Conservation (phyloP, 2,797 vertebrate species). For the Coilia nasus region DNA sequence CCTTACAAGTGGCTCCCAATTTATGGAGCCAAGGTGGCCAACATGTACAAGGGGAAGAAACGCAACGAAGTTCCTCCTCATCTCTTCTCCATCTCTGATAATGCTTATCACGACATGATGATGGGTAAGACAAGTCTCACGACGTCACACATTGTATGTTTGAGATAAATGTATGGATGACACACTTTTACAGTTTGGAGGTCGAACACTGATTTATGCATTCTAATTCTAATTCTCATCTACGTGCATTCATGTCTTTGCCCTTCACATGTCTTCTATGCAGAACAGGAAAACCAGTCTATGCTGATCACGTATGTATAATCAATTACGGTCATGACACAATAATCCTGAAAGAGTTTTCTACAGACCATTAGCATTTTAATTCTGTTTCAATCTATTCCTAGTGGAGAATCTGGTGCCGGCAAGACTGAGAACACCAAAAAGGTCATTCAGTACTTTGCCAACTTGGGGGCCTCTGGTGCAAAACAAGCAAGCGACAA, state of each 20-base stretch:
- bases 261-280: constrained; percentile 17
- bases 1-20: constrained; percentile 76
- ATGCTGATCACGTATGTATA: constrained; percentile 79
- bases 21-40: constrained; percentile 67
- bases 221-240: neutral
- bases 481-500: constrained; percentile 63
- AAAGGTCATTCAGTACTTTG: constrained; percentile 74
- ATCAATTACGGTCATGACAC: neutral
- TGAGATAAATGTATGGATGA: neutral
- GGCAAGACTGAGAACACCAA: constrained; percentile 75
- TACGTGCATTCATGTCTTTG: neutral
- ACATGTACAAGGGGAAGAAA: constrained; percentile 75
- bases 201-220: neutral
- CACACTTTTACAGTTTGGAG: neutral
- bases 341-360: neutral
- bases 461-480: constrained; percentile 63
- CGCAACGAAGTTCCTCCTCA: constrained; percentile 72
- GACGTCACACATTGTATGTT: neutral
- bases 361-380: neutral
- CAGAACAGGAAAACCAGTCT: constrained; percentile 78
- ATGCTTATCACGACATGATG: constrained; percentile 72
- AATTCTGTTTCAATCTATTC: constrained; percentile 23
- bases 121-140: constrained; percentile 59
- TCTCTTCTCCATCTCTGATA: constrained; percentile 78
- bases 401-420: constrained; percentile 70